A percentile compares a stretch with the other conserved stretches of the same genome.
phyloP scores from a whole-genome alignment of 1,140 invertebrate genomes.

The Diorhabda elongata region DNA sequence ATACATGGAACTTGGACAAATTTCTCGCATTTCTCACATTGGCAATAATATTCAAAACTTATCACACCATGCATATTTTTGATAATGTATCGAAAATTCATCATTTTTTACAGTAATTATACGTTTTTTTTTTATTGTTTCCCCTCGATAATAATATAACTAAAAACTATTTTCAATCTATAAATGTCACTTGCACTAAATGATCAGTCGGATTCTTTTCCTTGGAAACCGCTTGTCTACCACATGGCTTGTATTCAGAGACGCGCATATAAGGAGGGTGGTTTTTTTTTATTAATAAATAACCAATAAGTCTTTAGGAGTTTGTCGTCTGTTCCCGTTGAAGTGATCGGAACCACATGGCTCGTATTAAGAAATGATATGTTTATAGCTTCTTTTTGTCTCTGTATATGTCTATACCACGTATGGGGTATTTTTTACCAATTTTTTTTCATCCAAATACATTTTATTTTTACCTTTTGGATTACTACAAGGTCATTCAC shows the following conservation, averaged over 20 bases:
- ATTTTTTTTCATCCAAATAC: not conserved
- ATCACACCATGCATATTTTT: no score
- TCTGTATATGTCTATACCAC: slow-evolving; percentile 12
- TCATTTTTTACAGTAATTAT: no score
- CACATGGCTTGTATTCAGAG: slow-evolving; percentile 14
- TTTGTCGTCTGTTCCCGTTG: slow-evolving; percentile 15
- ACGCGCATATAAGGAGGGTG: slow-evolving; percentile 5
- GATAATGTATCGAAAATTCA: no score
- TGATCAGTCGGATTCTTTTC: not conserved
- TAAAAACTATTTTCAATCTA: not conserved
- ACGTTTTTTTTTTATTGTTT: no score
- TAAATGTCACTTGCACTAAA: not conserved
- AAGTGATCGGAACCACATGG: slow-evolving; percentile 21
- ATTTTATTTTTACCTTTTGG: not conserved
- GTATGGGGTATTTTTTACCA: slow-evolving; percentile 12
- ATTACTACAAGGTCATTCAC: not conserved
- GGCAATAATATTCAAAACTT: no score
- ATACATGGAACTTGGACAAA: no score
- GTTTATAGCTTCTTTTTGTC: slow-evolving; percentile 20
- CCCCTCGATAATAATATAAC: not conserved
- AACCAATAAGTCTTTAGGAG: slow-evolving; percentile 19
- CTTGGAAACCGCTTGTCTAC: slow-evolving; percentile 7
- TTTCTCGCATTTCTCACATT: no score
- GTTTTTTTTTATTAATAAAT: slow-evolving; percentile 21
- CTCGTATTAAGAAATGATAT: slow-evolving; percentile 20